A percentile compares a stretch with the other conserved stretches of the same genome.
phyloP scores from a whole-genome alignment of 2,888 invertebrate genomes.

The Zaprionus lineosus region DNA sequence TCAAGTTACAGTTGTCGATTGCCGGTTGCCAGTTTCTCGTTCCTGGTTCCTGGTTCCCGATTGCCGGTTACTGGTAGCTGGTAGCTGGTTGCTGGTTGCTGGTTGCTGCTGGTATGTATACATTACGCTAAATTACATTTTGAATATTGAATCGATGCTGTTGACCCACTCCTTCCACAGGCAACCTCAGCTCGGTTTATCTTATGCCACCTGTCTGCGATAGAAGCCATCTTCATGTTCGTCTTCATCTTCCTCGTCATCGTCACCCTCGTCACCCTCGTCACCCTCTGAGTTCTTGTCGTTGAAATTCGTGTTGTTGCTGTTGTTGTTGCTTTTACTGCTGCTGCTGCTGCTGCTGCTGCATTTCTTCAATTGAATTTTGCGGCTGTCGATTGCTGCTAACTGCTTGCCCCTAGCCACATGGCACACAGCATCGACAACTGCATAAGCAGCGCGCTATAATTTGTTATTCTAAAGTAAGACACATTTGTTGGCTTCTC shows the following conservation, averaged over 20 bases:
- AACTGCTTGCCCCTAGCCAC: background rate
- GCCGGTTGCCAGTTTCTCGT: conserved; percentile 12
- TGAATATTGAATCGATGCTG: conserved; percentile 73
- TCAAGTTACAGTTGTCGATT: background rate
- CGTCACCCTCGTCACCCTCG: background rate
- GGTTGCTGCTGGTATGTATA: conserved; percentile 42
- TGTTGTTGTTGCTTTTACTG: background rate
- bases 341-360: conserved; percentile 1
- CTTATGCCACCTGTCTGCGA: conserved; percentile 28
- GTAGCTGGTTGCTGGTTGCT: conserved; percentile 2
- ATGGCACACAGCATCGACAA: no score
- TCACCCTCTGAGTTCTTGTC: background rate
- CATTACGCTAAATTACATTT: conserved; percentile 77
- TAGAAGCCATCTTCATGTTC: conserved; percentile 9
- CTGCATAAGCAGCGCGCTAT: conserved; percentile 2
- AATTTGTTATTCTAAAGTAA: conserved; percentile 11
- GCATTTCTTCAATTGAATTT: conserved; percentile 37
- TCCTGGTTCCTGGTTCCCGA: conserved; percentile 3
- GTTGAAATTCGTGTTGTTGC: background rate
- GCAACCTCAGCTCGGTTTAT: conserved; percentile 22
- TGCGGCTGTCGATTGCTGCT: conserved; percentile 12
- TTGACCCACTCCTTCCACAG: conserved; percentile 46
- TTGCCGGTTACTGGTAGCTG: background rate
- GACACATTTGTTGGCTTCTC: no score
- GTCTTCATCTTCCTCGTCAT: background rate